Base-by-base conservation (phyloP, 2,888 invertebrate species). In the Cryptops parisi region DNA sequence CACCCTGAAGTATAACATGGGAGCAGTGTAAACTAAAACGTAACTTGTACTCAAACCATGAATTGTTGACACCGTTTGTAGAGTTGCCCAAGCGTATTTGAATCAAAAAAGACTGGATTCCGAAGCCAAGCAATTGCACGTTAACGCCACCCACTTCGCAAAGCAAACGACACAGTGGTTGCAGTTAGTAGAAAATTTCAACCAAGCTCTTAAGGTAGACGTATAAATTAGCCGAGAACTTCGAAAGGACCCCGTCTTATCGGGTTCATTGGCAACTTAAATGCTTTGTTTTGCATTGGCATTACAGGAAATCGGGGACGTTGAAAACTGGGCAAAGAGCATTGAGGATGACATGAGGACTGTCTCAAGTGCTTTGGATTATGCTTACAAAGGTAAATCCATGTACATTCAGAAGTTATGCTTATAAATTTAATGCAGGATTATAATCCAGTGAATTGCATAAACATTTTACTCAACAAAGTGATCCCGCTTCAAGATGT, bases 111-210 rank as follows among this genome's bases (percentile, higher is more conserved):
- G 94, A 64, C 73, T 98, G 52, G 97, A 98, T 71, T 86, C 90
- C 1, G 98, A 98, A 74, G 94, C 96, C 0, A 96, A 97, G 67
- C 83, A 90, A 59, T 73, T 98, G 48, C 94, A 97, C 64, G 80
- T 82, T 57, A 94, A 93, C 64, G 91, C 96, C 4, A 81, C 85
- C 3, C 89, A 89, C 66, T 93, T 98, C 73, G 82, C 90, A 0
- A 93, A 93, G 70, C 96, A 97, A 70, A 94, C 96, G 0, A 84
- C 89, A 60, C 93, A 94, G 63, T 98, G 97, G 97, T 72, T 96
- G n/a, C 82, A 82, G 58, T 74, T 97, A 49, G 70, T 76, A n/a
- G 74, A 75, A 52, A 71, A 71, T 54, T 72, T 76, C 57, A 75
- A 75, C 60, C 68, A 70, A 54, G 69, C 74, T 3, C 61, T 76